These are phyloP conservation scores for Austrolebias charrua DNA, from an alignment of 2,797 vertebrate genomes.

Conservation along the genomic window DNA sequence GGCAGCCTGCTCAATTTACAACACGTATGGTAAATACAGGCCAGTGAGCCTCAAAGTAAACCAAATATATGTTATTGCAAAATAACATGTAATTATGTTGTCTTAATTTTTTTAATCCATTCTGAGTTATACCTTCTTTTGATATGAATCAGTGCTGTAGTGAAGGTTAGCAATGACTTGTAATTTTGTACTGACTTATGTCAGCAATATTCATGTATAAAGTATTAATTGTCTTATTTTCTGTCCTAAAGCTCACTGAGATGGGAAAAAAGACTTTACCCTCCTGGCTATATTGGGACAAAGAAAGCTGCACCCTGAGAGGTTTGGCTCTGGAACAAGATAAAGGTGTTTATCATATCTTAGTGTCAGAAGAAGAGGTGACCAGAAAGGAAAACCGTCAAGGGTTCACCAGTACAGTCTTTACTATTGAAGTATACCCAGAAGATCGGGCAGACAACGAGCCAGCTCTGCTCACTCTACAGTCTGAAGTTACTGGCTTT, in stretches of 20 bases:
- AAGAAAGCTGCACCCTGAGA: slow-evolving; percentile 78
- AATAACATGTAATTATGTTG: neutral
- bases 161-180: slow-evolving; percentile 17
- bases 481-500: slow-evolving; percentile 73
- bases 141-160: slow-evolving; percentile 3
- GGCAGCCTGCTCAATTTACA: slow-evolving; percentile 11
- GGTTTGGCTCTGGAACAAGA: slow-evolving; percentile 91
- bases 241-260: slow-evolving; percentile 81
- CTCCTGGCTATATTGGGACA: slow-evolving; percentile 90
- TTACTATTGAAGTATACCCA: slow-evolving; percentile 91
- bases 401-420: slow-evolving; percentile 81
- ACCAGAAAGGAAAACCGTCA: slow-evolving; percentile 79
- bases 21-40: neutral
- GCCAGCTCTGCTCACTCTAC: slow-evolving; percentile 78
- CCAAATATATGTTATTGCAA: slow-evolving; percentile 6
- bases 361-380: slow-evolving; percentile 77
- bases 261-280: slow-evolving; percentile 88
- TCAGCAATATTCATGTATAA: slow-evolving; percentile 21
- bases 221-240: slow-evolving; percentile 40
- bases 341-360: slow-evolving; percentile 92
- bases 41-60: slow-evolving; percentile 8
- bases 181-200: slow-evolving; percentile 9
- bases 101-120: neutral
- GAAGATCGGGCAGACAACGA: slow-evolving; percentile 89
- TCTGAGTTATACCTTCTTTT: slow-evolving; percentile 8